Conservation (phyloP, 2,797 vertebrate species). For the Smutsia temminckii region DNA sequence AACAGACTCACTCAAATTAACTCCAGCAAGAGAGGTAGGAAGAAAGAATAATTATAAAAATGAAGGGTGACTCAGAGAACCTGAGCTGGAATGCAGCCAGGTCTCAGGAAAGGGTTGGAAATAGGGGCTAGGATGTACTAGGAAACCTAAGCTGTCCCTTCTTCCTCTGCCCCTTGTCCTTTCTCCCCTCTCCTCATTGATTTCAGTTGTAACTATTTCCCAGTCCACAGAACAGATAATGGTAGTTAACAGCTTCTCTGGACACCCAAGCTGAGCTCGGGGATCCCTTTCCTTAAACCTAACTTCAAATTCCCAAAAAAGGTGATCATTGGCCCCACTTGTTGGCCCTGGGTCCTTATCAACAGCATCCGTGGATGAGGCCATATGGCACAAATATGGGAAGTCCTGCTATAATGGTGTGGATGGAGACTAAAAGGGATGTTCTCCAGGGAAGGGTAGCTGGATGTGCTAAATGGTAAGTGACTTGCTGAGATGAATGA, state of each 20-base stretch:
- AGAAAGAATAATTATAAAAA: background rate
- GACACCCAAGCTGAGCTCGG: background rate
- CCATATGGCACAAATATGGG: background rate
- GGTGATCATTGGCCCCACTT: background rate
- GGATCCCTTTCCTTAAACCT: background rate
- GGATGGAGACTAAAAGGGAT: background rate
- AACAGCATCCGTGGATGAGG: background rate
- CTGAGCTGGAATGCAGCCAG: background rate
- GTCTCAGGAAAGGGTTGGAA: background rate
- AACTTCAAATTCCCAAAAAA: background rate
- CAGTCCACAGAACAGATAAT: background rate
- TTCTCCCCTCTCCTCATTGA: background rate
- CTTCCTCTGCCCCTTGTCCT: background rate
- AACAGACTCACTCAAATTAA: background rate
- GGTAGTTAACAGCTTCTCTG: too few species aligned
- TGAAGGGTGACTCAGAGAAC: background rate
- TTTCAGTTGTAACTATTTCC: background rate
- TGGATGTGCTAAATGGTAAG: background rate
- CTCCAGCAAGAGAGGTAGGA: background rate
- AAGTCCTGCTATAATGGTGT: rapidly evolving
- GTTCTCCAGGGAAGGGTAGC: background rate
- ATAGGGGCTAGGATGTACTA: rapidly evolving
- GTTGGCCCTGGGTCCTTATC: background rate
- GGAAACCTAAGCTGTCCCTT: background rate
- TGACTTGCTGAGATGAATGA: too few species aligned